Evolutionary conservation across 2,797 vertebrate genomes (phyloP), one percentile per base, ranked within the genome.

Genomic region (Leptodactylus fallax): DNA sequence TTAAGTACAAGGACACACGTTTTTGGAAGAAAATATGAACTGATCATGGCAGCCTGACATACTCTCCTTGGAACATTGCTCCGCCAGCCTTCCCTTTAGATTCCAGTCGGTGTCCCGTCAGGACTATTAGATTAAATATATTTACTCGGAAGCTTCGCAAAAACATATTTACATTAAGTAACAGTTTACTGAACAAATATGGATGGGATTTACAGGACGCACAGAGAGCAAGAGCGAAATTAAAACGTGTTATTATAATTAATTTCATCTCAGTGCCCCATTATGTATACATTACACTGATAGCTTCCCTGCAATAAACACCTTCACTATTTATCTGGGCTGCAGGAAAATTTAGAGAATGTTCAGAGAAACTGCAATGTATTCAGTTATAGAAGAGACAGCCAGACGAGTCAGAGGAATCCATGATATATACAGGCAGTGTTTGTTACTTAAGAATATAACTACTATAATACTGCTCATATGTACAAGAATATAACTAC

Each of bases 231-330:
- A 7, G 60, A 19, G 76, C 60, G 19, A 86, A 79, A 80, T 79
- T 79, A 80, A 53, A 80, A 67, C 12, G 65, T n/a, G 65, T 69
- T 86, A 79, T 80, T 86, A 36, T 79, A 69, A 79, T 79, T 84
- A 84, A 84, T 84, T 84, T 84, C 55, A 76, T 47, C 60, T 63
- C 23, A 65, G 19, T 79, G 74, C 84, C 23, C 60, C 61, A 79
- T 86, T 79, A 86, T 79, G 61, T 79, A 79, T 86, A 79, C 84
- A 86, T 86, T 79, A 86, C 47, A 65, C 84, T 69, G 72, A 78
- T n/a, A 36, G 56, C 45, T 45, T n/a, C 71, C 16, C 58, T 17
- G 72, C 36, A 63, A 85, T 78, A 69, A 74, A 84, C 82, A 84
- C 82, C 82, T 74, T 23, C 9, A 21, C 25, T 21, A 76, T 47